These are phyloP conservation scores for Lepidurus packardi DNA, from an alignment of 1,140 invertebrate species.

Conservation along the genomic window DNA sequence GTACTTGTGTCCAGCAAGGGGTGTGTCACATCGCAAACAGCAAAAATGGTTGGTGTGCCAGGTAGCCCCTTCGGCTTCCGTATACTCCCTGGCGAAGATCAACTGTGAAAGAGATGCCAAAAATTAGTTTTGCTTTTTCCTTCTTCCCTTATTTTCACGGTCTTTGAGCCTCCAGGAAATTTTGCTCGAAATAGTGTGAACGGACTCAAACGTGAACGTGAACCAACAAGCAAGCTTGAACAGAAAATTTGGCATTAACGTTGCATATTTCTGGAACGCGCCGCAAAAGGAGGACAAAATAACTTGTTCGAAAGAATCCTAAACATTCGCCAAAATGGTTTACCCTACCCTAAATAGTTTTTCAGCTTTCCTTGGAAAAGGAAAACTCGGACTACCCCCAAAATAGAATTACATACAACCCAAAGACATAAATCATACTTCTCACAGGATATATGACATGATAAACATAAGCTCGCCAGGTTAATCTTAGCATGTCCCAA, in stretches of 20 bases:
- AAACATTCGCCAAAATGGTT: background rate
- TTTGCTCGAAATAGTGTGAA: background rate
- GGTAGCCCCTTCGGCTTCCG: constrained; percentile 68
- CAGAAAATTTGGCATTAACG: background rate
- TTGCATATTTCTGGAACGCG: background rate
- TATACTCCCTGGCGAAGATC: constrained; percentile 78
- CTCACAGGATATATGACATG: background rate
- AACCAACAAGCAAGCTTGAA: background rate
- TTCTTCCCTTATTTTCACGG: background rate
- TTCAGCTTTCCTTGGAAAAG: too few species aligned
- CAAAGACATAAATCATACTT: too few species aligned
- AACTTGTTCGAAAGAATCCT: background rate
- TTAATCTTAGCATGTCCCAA: background rate
- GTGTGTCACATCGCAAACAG: constrained; percentile 75
- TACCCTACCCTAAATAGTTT: background rate
- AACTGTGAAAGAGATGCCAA: constrained; percentile 48
- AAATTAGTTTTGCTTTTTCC: constrained; percentile 13
- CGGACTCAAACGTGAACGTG: background rate
- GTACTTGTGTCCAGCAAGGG: constrained; percentile 72
- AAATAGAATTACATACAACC: too few species aligned
- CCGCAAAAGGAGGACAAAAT: background rate
- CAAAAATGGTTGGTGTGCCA: constrained; percentile 86
- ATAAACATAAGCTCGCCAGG: background rate
- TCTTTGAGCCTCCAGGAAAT: background rate
- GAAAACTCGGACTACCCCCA: too few species aligned